Percentiles rank a stretch among this genome's conserved stretches.
Evolutionary conservation across 2,113 vertebrate species (phyloP).

Genomic region (Orthochromis indermauri): DNA sequence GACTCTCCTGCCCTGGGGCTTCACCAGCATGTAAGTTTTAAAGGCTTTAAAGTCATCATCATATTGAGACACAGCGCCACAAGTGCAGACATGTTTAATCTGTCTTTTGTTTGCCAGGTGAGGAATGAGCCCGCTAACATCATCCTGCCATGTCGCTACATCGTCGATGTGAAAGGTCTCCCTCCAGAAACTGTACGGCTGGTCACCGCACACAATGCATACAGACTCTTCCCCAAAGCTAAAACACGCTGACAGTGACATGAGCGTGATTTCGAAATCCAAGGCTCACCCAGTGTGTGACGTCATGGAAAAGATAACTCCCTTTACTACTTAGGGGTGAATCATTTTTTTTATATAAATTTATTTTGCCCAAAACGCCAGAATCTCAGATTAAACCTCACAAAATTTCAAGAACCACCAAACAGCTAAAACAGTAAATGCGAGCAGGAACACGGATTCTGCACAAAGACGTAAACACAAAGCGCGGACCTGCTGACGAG

Average conservation of each 20-base stretch:
- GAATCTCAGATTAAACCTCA: background rate
- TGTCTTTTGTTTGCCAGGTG: conserved; percentile 2
- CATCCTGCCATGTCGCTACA: conserved; percentile 28
- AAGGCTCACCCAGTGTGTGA: background rate
- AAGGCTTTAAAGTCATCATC: background rate
- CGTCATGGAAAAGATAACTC: background rate
- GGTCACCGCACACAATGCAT: conserved; percentile 42
- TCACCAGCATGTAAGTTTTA: conserved; percentile 33
- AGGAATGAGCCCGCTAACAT: conserved; percentile 57
- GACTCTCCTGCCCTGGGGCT: conserved; percentile 56
- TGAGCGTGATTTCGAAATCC: background rate
- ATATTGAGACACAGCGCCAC: background rate
- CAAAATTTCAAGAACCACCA: background rate
- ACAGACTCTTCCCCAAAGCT: conserved; percentile 53
- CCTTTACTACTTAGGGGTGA: background rate
- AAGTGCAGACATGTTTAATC: background rate
- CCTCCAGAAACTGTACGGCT: conserved; percentile 32
- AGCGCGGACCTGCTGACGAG: fast-evolving
- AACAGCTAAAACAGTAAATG: background rate
- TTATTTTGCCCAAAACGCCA: background rate
- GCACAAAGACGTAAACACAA: background rate
- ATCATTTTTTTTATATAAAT: background rate
- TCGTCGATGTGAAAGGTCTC: conserved; percentile 46
- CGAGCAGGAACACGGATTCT: background rate
- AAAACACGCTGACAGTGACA: background rate